A percentile compares a stretch with the other conserved stretches of the same genome.
phyloP scores from a whole-genome alignment of 1,140 invertebrate genomes.

The Ditylenchus dipsaci region DNA sequence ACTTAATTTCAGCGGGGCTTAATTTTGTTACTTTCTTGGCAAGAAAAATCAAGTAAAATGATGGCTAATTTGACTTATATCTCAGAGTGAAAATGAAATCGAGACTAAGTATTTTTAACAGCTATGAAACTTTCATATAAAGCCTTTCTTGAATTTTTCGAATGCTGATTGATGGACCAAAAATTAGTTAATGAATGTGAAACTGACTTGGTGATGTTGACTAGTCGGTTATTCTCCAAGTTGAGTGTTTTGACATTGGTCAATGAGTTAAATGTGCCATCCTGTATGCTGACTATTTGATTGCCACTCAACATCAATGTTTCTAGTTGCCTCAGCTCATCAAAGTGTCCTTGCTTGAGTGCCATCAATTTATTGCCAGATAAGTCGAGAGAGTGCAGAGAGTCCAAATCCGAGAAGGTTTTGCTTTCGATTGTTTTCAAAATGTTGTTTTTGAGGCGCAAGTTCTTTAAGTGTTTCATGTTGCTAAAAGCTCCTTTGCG shows the following conservation, averaged over 20 bases:
- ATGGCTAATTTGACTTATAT: too few relatives aligned
- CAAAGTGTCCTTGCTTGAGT: constrained; percentile 26
- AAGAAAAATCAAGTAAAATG: too few relatives aligned
- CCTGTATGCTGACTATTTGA: constrained; percentile 42
- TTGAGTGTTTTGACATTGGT: constrained; percentile 43
- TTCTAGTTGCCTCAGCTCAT: constrained; percentile 21
- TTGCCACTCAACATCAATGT: constrained; percentile 34
- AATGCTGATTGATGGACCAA: too few relatives aligned
- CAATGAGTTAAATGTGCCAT: constrained; percentile 45
- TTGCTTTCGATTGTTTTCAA: constrained; percentile 31
- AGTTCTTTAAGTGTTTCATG: constrained; percentile 11
- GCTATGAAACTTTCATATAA: too few relatives aligned
- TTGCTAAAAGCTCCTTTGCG: constrained; percentile 36
- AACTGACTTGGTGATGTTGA: constrained; percentile 48
- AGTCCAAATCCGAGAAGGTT: constrained; percentile 28
- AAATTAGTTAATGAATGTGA: background rate
- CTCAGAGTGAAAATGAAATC: too few relatives aligned
- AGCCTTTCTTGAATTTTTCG: too few relatives aligned
- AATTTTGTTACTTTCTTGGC: too few relatives aligned
- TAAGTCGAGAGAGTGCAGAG: constrained; percentile 25
- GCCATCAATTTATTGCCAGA: constrained; percentile 33
- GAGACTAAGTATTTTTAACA: too few relatives aligned
- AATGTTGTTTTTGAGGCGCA: constrained; percentile 44
- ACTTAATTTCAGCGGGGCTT: too few relatives aligned
- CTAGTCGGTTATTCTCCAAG: constrained; percentile 42